Evolutionary conservation across 2,113 vertebrate genomes (phyloP), one percentile per base, ranked within the genome.

Genomic region (Malurus alboscapulatus): DNA sequence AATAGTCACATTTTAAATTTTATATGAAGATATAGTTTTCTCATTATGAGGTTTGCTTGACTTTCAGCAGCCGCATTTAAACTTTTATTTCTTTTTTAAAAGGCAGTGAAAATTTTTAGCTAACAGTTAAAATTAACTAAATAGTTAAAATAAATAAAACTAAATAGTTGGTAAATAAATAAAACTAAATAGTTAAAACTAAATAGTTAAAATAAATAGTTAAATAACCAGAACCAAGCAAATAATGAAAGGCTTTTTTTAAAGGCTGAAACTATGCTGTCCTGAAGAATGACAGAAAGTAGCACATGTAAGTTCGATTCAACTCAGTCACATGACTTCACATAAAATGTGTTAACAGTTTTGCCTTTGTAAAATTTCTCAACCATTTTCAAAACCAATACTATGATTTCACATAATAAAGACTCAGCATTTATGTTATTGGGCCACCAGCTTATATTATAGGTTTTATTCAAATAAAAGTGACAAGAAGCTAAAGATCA

Each of bases 341-440:
- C 0, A 1, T 36, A 65, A 63, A 67, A 71, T 0, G 7, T 2
- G 2, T 40, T 61, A 9, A 58, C 4, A 4, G 18, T 18, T 55
- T 47, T 55, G 14, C 9, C 25, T 68, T 42, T 5, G 5, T 25
- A 58, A 73, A 67, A 67, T 55, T 73, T 45, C 25, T 38, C 34
- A 55, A 25, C 1, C 1, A 15, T 74, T 86, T 83, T 32, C 17
- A 44, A n/a, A 80, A 48, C 1, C 25, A 29, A 25, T 0, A 25
- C 8, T 14, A 34, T 27, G 45, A 65, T 14, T 69, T 9, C 38
- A 79, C 25, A 50, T 10, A 75, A 72, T 13, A 57, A 82, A 75
- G 25, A 34, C 30, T 1, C 5, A 63, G 7, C 17, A 48, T n/a
- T 53, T 0, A 0, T 17, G 42, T 13, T 69, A 2, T 7, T 12